Evolutionary conservation across 92 coral and sea anemone genomes (phyloP).

Genomic region (Pocillopora grandis): DNA sequence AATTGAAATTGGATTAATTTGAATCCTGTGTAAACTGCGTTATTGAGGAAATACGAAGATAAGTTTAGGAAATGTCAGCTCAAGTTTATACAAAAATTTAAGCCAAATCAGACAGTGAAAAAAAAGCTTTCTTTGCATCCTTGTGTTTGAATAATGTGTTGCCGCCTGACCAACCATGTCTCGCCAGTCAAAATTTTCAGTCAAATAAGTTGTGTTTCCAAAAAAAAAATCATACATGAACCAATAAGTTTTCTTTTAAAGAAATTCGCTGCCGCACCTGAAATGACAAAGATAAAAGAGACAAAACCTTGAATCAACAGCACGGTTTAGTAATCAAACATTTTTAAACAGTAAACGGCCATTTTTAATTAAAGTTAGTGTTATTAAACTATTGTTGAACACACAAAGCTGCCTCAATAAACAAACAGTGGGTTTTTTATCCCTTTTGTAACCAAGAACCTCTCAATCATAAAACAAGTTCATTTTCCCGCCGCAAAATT

Average conservation of each 20-base stretch:
- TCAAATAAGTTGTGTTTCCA: constrained; percentile 23
- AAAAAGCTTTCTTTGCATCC: constrained; percentile 28
- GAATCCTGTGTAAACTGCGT: constrained; percentile 44
- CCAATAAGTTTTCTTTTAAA: constrained; percentile 36
- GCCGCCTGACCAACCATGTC: constrained; percentile 1
- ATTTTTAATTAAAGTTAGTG: constrained; percentile 96
- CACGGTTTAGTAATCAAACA: constrained; percentile 82
- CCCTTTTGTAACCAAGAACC: constrained; percentile 33
- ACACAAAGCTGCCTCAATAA: constrained; percentile 89
- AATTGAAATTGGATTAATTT: constrained; percentile 61
- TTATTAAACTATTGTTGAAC: constrained; percentile 95
- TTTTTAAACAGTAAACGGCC: constrained; percentile 96
- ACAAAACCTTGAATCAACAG: constrained; percentile 68
- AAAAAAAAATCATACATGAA: constrained; percentile 12
- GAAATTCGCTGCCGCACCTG: constrained; percentile 71
- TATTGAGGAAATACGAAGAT: constrained; percentile 67
- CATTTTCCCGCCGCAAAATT: constrained; percentile 31
- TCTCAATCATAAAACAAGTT: constrained; percentile 11
- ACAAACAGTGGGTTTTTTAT: constrained; percentile 39
- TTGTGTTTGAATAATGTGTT: constrained; percentile 18
- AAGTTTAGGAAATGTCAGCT: constrained; percentile 71
- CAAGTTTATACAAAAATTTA: constrained; percentile 59
- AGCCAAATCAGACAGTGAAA: constrained; percentile 28
- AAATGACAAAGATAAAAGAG: constrained; percentile 63
- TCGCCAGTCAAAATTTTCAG: constrained; percentile 24